phyloP scores from a whole-genome alignment of 2,888 invertebrate species.

The Caenorhabditis sulstoni region DNA sequence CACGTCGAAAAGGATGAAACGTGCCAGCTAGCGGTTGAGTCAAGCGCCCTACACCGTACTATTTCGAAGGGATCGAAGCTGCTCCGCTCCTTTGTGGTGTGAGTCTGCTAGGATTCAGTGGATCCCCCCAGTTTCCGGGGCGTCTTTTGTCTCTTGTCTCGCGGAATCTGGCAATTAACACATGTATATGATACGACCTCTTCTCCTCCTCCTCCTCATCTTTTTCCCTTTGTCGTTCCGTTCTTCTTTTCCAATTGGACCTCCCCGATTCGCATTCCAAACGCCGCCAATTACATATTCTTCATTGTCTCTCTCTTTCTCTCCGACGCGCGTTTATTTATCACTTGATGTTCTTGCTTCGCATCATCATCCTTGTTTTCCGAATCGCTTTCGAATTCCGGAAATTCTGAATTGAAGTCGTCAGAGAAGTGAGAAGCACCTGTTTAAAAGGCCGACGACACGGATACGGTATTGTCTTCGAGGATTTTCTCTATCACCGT shows the following conservation, averaged over 20 bases:
- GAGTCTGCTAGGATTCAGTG: too few species aligned
- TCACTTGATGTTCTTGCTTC: constrained; percentile 37
- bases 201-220: constrained; percentile 22
- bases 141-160: too few species aligned
- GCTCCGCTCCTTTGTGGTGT: too few species aligned
- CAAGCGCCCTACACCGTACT: too few species aligned
- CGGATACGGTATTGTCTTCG: too few species aligned
- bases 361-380: constrained; percentile 36
- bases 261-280: constrained; percentile 14
- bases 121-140: too few species aligned
- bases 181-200: constrained; percentile 48
- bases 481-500: too few species aligned
- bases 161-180: constrained; percentile 51
- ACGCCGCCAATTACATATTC: constrained; percentile 33
- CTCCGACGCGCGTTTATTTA: constrained; percentile 41
- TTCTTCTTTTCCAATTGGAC: constrained; percentile 37
- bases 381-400: constrained; percentile 27
- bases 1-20: too few species aligned
- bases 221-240: constrained; percentile 6
- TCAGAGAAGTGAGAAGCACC: not conserved
- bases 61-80: too few species aligned
- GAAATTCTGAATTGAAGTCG: not conserved
- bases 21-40: too few species aligned
- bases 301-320: not conserved
- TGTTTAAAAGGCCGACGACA: too few species aligned